Base-by-base conservation (phyloP, 2,888 invertebrate genomes). In the Lingula anatina region DNA sequence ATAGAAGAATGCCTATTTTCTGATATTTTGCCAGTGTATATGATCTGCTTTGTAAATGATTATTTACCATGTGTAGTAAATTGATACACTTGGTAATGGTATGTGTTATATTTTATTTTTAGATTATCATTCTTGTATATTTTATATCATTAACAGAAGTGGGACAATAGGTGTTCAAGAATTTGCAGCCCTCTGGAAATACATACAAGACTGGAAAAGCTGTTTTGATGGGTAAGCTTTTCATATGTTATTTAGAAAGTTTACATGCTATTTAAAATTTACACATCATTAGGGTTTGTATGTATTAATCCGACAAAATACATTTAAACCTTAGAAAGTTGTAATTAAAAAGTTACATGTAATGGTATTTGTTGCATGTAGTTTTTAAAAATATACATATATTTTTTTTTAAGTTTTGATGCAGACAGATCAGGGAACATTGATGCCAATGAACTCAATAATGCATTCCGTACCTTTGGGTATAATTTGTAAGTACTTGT, bases 151-250 rank as follows among this genome's bases (percentile, higher is more conserved):
- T 47, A 31, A 2, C 52, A 73, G 73, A 49, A 70, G 57, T 62
- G 77, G 77, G n/a, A 74, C 71, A 24, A 77, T 77, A 44, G 71
- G 73, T 55, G 51, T 71, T 15, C 57, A 71, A 47, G 77, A 77
- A 51, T 77, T 77, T 63, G 59, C 72, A 49, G 68, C 75, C 4
- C 56, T 77, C 27, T 77, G 76, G 76, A 73, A 71, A 43, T 77
- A 77, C 51, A 70, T 77, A 24, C 73, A 75, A 44, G 75, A 77
- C 46, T 77, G 77, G 77, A 77, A 73, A 52, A 50, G 56, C 4
- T 75, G 75, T 51, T 77, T 77, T 64, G 75, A 77, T 50, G 66
- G 71, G 73, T 73, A 61, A 44, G 38, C 35, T 43, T 38, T 5
- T 27, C 23, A 1, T 5, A 9, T 24, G 15, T 20, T 40, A 7